Conservation (phyloP, 1,140 invertebrate species). For the Tyrophagus putrescentiae region DNA sequence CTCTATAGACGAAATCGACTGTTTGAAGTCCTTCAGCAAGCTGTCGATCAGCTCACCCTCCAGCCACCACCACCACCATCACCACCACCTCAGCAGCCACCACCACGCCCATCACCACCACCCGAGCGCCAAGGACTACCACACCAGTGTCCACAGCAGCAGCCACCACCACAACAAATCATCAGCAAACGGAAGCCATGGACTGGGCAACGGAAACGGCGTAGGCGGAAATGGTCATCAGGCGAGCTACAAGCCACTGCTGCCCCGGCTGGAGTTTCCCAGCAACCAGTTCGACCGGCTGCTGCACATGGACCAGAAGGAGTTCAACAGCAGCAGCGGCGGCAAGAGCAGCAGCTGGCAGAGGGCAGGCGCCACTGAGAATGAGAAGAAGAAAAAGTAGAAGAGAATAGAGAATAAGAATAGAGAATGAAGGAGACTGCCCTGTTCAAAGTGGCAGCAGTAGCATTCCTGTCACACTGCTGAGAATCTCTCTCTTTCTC, state of each 20-base stretch:
- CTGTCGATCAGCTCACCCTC: slow-evolving; percentile 13
- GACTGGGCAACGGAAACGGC: too few species aligned
- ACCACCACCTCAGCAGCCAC: not conserved
- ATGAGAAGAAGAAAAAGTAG: slow-evolving; percentile 13
- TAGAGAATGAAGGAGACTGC: not conserved
- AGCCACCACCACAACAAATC: not conserved
- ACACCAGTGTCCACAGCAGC: not conserved
- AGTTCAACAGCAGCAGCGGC: slow-evolving; percentile 6
- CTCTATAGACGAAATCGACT: slow-evolving; percentile 8
- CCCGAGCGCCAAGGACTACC: too few species aligned
- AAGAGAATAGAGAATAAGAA: slow-evolving; percentile 3
- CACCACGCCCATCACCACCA: too few species aligned
- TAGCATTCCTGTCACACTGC: too few species aligned
- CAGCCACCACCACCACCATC: not conserved
- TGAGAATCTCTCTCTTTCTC: too few species aligned
- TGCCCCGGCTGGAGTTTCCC: slow-evolving; percentile 9
- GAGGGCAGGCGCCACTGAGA: not conserved
- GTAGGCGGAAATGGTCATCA: not conserved
- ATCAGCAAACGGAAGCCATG: not conserved
- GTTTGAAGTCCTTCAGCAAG: slow-evolving; percentile 13
- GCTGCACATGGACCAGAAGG: slow-evolving; percentile 12
- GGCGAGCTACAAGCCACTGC: slow-evolving; percentile 1
- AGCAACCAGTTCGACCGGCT: slow-evolving; percentile 11
- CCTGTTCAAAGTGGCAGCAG: not conserved
- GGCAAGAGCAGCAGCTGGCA: not conserved